Conservation (phyloP, 2,888 invertebrate species). For the Tuta absoluta region DNA sequence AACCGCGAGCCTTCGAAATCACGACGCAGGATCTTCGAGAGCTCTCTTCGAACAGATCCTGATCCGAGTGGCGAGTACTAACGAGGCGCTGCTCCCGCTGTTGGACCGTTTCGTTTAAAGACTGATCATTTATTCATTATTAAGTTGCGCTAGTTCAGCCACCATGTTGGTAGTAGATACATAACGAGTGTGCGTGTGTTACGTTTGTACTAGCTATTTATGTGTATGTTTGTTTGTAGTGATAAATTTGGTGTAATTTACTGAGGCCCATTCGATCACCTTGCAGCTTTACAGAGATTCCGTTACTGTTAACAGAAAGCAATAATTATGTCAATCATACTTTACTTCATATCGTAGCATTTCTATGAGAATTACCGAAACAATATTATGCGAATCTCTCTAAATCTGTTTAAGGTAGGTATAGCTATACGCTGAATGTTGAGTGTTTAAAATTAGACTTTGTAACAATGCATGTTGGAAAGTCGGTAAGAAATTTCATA, state of each 20-base stretch:
- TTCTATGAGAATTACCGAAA: background rate
- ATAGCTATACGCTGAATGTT: background rate
- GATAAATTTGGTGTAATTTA: background rate
- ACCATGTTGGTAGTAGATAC: slow-evolving; percentile 60
- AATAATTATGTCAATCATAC: slow-evolving; percentile 45
- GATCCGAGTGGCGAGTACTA: no score
- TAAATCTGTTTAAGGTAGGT: slow-evolving; percentile 28
- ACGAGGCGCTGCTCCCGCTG: slow-evolving; percentile 54
- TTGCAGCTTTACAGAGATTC: slow-evolving; percentile 57
- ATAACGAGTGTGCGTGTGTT: slow-evolving; percentile 55
- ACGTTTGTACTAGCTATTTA: slow-evolving; percentile 65
- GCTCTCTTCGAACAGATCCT: no score
- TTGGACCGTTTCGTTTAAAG: slow-evolving; percentile 67
- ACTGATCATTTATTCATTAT: slow-evolving; percentile 79
- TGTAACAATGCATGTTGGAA: background rate
- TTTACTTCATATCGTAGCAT: slow-evolving; percentile 13
- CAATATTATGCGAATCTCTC: background rate
- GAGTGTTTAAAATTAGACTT: background rate
- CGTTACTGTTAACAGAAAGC: slow-evolving; percentile 33
- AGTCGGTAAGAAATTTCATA: background rate
- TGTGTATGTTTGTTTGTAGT: slow-evolving; percentile 51
- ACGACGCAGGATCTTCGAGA: no score
- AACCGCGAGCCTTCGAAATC: no score
- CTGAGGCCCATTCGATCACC: slow-evolving; percentile 34
- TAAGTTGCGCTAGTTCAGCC: slow-evolving; percentile 76